These are phyloP conservation scores for Caenorhabditis sinica DNA, from an alignment of 2,888 invertebrate species.

Conservation along the genomic window DNA sequence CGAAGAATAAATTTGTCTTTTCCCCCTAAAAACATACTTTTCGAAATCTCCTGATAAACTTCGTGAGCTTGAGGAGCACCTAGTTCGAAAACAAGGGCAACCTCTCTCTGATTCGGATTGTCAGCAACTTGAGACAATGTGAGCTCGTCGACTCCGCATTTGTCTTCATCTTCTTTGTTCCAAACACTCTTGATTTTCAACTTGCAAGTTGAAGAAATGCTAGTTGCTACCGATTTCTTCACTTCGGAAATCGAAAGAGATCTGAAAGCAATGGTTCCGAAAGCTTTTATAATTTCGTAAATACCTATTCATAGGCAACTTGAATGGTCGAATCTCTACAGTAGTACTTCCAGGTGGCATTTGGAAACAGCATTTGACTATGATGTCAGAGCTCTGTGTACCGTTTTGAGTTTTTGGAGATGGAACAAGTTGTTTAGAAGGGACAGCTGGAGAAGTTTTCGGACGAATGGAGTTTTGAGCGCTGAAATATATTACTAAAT, in stretches of 20 bases:
- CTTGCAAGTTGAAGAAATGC: neutral
- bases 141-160: conserved; percentile 40
- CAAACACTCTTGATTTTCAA: conserved; percentile 22
- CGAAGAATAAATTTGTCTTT: conserved; percentile 10
- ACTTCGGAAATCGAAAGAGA: conserved; percentile 6
- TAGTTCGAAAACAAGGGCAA: conserved; percentile 26
- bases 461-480: neutral
- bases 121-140: conserved; percentile 18
- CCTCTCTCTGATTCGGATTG: neutral
- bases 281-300: neutral
- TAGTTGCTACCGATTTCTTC: neutral
- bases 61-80: conserved; percentile 22
- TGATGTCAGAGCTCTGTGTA: neutral
- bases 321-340: conserved; percentile 10
- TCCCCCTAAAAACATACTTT: conserved; percentile 6
- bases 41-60: conserved; percentile 9
- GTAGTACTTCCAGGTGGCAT: neutral
- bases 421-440: neutral
- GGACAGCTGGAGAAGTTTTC: neutral
- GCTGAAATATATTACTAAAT: conserved; percentile 15
- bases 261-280: neutral
- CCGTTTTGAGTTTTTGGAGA: neutral
- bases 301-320: conserved; percentile 2
- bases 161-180: conserved; percentile 36
- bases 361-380: conserved; percentile 29